phyloP scores from a whole-genome alignment of 2,797 vertebrate species.

The Astyanax mexicanus region DNA sequence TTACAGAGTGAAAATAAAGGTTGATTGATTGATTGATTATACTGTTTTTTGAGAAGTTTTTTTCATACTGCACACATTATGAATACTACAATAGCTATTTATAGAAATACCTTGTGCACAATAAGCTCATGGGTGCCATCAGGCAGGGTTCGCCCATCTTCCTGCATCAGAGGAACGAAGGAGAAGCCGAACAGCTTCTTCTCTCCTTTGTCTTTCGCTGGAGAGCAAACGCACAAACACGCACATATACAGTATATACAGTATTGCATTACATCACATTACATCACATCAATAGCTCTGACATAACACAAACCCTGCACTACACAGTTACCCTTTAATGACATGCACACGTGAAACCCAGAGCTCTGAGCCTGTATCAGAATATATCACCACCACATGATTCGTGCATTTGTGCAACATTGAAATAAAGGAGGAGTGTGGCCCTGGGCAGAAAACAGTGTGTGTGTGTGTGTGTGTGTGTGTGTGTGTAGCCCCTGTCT shows the following conservation, averaged over 20 bases:
- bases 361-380: too few species aligned
- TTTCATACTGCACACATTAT: too few species aligned
- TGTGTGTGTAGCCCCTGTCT: too few species aligned
- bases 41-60: too few species aligned
- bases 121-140: slow-evolving; percentile 98
- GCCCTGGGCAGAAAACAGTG: too few species aligned
- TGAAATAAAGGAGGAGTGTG: too few species aligned
- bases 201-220: slow-evolving; percentile 99
- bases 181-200: slow-evolving; percentile 99
- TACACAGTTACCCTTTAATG: slow-evolving; percentile 3
- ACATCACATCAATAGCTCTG: neutral
- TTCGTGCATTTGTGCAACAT: too few species aligned
- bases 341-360: too few species aligned
- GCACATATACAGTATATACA: slow-evolving; percentile 20
- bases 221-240: slow-evolving; percentile 10
- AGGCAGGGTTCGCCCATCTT: slow-evolving; percentile 95
- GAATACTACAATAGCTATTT: neutral
- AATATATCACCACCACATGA: too few species aligned
- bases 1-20: too few species aligned
- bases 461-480: too few species aligned
- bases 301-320: neutral
- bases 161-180: slow-evolving; percentile 97
- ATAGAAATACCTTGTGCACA: slow-evolving; percentile 89
- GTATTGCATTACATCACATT: neutral
- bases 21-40: too few species aligned